phyloP scores from a whole-genome alignment of 2,888 invertebrate genomes.

The Corythucha ciliata region DNA sequence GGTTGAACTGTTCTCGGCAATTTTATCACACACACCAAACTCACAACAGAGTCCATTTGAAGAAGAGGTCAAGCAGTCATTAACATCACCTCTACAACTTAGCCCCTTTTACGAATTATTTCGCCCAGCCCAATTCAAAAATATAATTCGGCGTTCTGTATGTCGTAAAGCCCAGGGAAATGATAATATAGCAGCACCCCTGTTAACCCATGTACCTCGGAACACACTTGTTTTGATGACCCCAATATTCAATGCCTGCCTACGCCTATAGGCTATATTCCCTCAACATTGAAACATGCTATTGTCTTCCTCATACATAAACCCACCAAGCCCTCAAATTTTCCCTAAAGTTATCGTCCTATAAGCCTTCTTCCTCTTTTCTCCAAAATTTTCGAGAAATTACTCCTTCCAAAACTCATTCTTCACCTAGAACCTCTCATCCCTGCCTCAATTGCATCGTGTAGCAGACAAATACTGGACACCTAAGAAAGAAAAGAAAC shows the following conservation, averaged over 20 bases:
- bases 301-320: constrained; percentile 9
- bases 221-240: constrained; percentile 7
- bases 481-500: background rate
- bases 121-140: no score
- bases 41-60: no score
- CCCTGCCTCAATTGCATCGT: background rate
- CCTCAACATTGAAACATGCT: constrained; percentile 7
- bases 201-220: background rate
- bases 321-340: background rate
- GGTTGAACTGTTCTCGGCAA: no score
- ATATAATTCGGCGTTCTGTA: background rate
- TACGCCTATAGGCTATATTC: constrained; percentile 11
- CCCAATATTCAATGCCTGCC: constrained; percentile 10
- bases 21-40: no score
- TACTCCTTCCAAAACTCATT: constrained; percentile 1
- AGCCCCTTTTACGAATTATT: no score
- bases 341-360: constrained; percentile 9
- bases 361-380: constrained; percentile 8
- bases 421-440: constrained; percentile 9
- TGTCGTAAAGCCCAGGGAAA: background rate
- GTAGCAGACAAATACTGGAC: background rate
- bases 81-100: no score
- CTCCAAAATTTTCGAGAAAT: constrained; percentile 8
- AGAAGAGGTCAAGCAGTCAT: no score
- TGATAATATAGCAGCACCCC: background rate